phyloP scores from a whole-genome alignment of 2,888 invertebrate species.

The Machimus rusticus region DNA sequence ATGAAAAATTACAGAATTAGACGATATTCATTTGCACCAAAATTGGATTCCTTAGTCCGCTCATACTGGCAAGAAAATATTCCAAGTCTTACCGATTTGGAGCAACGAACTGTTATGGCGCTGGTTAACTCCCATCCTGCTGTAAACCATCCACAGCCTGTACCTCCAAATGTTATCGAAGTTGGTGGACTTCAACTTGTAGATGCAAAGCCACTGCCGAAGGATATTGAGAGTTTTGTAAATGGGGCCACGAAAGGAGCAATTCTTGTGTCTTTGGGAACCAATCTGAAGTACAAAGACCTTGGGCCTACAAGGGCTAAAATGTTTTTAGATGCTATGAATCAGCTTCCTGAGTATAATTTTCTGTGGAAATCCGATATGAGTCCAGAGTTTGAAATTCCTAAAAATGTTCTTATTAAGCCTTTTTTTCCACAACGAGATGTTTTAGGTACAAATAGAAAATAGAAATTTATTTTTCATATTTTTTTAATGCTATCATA shows the following conservation, averaged over 20 bases:
- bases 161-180: conserved; percentile 59
- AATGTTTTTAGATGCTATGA: conserved; percentile 53
- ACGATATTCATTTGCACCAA: neutral
- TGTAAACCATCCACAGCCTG: conserved; percentile 55
- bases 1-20: neutral
- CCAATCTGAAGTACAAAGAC: conserved; percentile 52
- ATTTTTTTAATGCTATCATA: neutral
- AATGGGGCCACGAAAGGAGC: conserved; percentile 54
- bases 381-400: conserved; percentile 50
- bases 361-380: conserved; percentile 60
- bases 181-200: conserved; percentile 59
- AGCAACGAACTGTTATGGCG: conserved; percentile 51
- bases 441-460: conserved; percentile 60
- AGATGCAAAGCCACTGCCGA: conserved; percentile 52
- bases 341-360: conserved; percentile 54
- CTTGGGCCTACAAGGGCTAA: conserved; percentile 48
- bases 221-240: conserved; percentile 53
- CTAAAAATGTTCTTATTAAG: conserved; percentile 62
- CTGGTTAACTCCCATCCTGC: conserved; percentile 58
- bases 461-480: neutral
- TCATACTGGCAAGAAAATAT: conserved; percentile 37
- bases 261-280: conserved; percentile 58
- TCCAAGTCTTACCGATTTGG: conserved; percentile 50
- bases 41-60: neutral
- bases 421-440: conserved; percentile 66